phyloP scores from a whole-genome alignment of 2,797 vertebrate species.

The Anisognathus igniventris region DNA sequence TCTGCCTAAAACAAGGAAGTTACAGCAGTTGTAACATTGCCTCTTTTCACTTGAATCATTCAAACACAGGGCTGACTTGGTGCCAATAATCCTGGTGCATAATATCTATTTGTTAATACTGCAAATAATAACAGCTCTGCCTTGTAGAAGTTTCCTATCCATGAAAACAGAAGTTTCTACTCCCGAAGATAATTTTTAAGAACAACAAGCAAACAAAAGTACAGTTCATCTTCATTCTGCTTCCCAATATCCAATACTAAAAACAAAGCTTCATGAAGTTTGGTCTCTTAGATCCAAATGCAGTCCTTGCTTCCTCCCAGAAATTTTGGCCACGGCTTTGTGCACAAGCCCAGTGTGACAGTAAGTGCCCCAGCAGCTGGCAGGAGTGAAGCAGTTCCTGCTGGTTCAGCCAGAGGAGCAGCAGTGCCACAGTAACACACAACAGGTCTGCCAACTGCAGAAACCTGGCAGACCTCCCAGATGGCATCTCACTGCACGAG shows the following conservation, averaged over 20 bases:
- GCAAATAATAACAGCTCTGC: background rate
- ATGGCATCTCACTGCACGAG: background rate
- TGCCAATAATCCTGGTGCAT: background rate
- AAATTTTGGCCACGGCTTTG: background rate
- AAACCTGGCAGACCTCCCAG: conserved; percentile 12
- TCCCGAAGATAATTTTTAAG: background rate
- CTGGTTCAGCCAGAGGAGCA: background rate
- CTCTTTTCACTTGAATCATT: background rate
- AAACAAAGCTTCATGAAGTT: background rate
- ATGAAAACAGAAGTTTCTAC: background rate
- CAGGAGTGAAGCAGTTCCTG: background rate
- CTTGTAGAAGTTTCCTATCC: background rate
- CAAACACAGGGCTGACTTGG: background rate
- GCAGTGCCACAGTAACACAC: background rate
- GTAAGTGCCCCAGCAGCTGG: background rate
- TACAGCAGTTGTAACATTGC: background rate
- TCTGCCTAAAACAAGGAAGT: background rate
- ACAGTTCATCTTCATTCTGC: background rate
- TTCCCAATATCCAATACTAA: background rate
- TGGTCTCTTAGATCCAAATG: background rate
- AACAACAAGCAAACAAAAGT: background rate
- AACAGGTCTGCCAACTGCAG: background rate
- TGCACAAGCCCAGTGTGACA: background rate
- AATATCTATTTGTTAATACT: background rate
- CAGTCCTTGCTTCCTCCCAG: background rate